phyloP scores from a whole-genome alignment of 2,113 vertebrate species.

The Bostrychus sinensis region DNA sequence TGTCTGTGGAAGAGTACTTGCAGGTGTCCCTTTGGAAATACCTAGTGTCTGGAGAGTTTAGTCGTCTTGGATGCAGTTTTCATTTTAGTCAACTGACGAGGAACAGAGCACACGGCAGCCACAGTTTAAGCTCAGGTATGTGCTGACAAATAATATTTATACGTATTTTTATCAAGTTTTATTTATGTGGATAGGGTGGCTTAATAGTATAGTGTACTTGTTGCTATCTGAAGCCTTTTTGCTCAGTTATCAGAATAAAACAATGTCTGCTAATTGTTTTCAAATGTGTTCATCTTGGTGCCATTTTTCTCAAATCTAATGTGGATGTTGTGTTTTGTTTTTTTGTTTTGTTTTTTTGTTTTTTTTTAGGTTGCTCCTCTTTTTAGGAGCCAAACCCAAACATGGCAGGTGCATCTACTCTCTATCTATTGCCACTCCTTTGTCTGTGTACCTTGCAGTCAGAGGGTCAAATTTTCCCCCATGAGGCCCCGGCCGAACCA shows the following conservation, averaged over 20 bases:
- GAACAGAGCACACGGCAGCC: conserved; percentile 37
- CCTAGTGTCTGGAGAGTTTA: conserved; percentile 50
- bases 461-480: conserved; percentile 28
- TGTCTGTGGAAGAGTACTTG: conserved; percentile 12
- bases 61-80: conserved; percentile 77
- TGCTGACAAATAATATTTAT: too few relatives aligned
- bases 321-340: neutral
- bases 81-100: conserved; percentile 41
- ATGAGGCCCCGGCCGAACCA: conserved; percentile 23
- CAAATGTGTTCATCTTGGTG: too few relatives aligned
- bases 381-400: neutral
- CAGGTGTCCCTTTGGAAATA: conserved; percentile 42
- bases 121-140: conserved; percentile 56
- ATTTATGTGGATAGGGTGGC: too few relatives aligned
- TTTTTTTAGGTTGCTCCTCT: neutral
- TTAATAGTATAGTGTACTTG: too few relatives aligned
- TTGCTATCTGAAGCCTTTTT: too few relatives aligned
- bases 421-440: conserved; percentile 60
- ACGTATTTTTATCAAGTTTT: too few relatives aligned
- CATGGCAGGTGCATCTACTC: conserved; percentile 47
- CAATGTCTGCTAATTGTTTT: too few relatives aligned
- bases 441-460: conserved; percentile 60
- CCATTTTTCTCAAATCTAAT: neutral
- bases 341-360: neutral
- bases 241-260: too few relatives aligned